These are phyloP conservation scores for Neodiprion fabricii DNA, from an alignment of 1,140 invertebrate genomes.

Conservation along the genomic window DNA sequence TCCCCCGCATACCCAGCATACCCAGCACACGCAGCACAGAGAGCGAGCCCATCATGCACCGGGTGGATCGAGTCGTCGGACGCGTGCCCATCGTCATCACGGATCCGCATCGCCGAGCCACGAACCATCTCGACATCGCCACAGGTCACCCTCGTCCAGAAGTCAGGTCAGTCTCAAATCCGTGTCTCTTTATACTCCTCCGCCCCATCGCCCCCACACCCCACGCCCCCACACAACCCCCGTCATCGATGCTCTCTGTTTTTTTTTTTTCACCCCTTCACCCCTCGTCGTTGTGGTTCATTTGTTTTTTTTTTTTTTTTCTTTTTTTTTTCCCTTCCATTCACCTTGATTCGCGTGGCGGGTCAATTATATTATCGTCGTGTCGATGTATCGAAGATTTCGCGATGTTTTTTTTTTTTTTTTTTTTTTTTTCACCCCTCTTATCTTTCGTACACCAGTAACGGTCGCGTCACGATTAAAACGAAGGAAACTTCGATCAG, in stretches of 20 bases:
- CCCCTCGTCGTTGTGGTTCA: not conserved
- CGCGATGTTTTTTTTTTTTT: not conserved
- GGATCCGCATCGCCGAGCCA: slow-evolving; percentile 50
- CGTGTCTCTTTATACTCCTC: slow-evolving; percentile 15
- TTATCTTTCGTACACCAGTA: slow-evolving; percentile 12
- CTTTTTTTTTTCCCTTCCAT: too few relatives aligned
- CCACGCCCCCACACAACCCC: slow-evolving; percentile 24
- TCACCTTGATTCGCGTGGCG: slow-evolving; percentile 16
- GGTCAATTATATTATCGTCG: slow-evolving; percentile 22
- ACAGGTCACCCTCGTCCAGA: slow-evolving; percentile 48
- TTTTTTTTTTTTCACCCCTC: slow-evolving; percentile 14
- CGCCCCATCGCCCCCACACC: slow-evolving; percentile 19
- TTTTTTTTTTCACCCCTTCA: slow-evolving; percentile 30
- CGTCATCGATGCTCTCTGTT: slow-evolving; percentile 6
- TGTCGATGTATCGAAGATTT: slow-evolving; percentile 29
- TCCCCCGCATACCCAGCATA: slow-evolving; percentile 41
- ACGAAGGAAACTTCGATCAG: too few relatives aligned
- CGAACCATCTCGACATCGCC: slow-evolving; percentile 43
- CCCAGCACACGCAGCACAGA: slow-evolving; percentile 54
- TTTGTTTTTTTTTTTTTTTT: not conserved
- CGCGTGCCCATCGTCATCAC: slow-evolving; percentile 50
- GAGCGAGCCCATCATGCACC: slow-evolving; percentile 61
- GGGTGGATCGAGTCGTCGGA: slow-evolving; percentile 60
- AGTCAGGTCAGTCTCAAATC: slow-evolving; percentile 55
- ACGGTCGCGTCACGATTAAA: not conserved